Percentiles rank a stretch among this genome's conserved stretches.
phyloP scores from a whole-genome alignment of 2,888 invertebrate species.

The Prosopocoilus inquinatus region DNA sequence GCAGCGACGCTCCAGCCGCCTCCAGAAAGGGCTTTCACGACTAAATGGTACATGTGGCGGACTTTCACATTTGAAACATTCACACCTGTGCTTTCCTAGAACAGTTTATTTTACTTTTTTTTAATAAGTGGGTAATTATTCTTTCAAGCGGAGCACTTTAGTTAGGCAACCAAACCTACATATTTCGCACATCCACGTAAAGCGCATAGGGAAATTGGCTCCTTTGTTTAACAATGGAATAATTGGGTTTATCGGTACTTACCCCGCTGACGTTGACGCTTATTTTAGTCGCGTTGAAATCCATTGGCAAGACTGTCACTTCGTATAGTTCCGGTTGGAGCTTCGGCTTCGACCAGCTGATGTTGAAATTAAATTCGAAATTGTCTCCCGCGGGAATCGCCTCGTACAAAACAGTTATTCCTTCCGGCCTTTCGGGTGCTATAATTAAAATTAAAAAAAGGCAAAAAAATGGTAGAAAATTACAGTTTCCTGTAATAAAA shows the following conservation, averaged over 20 bases:
- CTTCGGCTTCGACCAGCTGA: slow-evolving; percentile 11
- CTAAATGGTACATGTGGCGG: slow-evolving; percentile 34
- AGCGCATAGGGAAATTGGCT: no score
- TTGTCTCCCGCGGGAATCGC: slow-evolving; percentile 1
- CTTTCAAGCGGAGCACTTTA: no score
- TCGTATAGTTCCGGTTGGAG: slow-evolving; percentile 13
- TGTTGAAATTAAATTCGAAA: slow-evolving; percentile 18
- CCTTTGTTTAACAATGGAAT: no score
- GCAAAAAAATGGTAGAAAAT: no score
- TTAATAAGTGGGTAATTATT: no score
- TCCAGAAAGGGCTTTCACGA: slow-evolving; percentile 37
- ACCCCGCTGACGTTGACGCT: slow-evolving; percentile 43
- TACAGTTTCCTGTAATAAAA: no score
- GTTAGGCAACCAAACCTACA: no score
- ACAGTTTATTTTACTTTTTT: slow-evolving; percentile 8
- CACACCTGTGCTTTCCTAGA: slow-evolving; percentile 41
- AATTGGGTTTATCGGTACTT: slow-evolving; percentile 32
- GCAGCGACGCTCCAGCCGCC: slow-evolving; percentile 35
- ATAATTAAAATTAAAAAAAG: neutral
- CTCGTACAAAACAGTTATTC: slow-evolving; percentile 8
- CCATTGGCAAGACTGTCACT: slow-evolving; percentile 11
- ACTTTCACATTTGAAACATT: slow-evolving; percentile 36
- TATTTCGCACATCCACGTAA: no score
- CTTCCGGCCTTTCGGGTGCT: slow-evolving; percentile 10
- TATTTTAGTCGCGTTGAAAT: slow-evolving; percentile 10